Evolutionary conservation across 2,797 vertebrate genomes (phyloP).

Genomic region (Pitangus sulphuratus): DNA sequence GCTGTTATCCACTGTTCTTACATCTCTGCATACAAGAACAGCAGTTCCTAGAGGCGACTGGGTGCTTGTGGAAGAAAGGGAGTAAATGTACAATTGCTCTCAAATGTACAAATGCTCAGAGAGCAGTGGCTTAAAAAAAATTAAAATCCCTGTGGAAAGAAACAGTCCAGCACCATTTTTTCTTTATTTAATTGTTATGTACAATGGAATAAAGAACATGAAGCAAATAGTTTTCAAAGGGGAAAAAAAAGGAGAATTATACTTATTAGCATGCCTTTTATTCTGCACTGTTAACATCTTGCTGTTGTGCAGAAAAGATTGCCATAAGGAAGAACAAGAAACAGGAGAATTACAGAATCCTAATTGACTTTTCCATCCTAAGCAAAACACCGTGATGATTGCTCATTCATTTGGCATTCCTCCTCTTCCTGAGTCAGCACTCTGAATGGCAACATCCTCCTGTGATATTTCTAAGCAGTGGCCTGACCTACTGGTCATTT

Average conservation of each 20-base stretch:
- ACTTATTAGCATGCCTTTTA: not conserved
- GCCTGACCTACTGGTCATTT: not conserved
- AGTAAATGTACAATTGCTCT: not conserved
- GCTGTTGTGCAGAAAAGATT: not conserved
- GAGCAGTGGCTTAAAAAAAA: not conserved
- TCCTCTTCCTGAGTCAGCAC: constrained; percentile 9
- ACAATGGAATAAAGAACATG: not conserved
- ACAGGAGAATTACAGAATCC: not conserved
- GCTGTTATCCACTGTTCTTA: not conserved
- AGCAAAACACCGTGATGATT: not conserved
- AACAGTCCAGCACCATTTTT: not conserved
- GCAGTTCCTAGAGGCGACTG: not conserved
- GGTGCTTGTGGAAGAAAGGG: not conserved
- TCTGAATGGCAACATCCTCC: not conserved
- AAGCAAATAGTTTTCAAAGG: not conserved
- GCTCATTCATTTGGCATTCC: not conserved
- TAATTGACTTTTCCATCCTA: not conserved
- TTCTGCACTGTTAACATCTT: not conserved
- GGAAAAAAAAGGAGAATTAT: not conserved
- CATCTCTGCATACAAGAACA: not conserved
- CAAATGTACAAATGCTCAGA: not conserved
- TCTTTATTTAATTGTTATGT: not conserved
- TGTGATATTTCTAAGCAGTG: not conserved
- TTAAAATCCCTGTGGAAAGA: not conserved
- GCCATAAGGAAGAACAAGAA: not conserved